phyloP scores from a whole-genome alignment of 2,113 vertebrate species.

The Pluvianellus socialis region DNA sequence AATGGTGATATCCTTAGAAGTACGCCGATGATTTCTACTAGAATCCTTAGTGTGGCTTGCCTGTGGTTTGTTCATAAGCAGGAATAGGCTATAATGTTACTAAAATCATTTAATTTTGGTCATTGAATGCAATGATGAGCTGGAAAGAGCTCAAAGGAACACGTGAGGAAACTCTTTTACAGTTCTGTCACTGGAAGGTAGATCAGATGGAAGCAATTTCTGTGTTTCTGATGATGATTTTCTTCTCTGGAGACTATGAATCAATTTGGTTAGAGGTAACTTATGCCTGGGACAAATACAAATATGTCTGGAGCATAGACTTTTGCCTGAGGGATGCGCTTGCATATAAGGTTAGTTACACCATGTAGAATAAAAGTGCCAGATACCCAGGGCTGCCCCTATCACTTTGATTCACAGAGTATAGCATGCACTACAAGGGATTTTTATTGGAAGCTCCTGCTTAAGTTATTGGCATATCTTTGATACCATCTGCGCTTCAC shows the following conservation, averaged over 20 bases:
- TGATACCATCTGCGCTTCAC: conserved; percentile 22
- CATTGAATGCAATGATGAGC: neutral
- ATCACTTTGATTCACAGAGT: neutral
- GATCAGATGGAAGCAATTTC: neutral
- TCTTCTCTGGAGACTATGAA: neutral
- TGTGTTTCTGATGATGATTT: neutral
- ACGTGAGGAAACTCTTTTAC: neutral
- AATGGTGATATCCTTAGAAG: neutral
- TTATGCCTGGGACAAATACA: neutral
- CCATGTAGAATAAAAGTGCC: neutral
- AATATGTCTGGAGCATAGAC: neutral
- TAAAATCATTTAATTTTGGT: neutral
- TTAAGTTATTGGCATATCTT: conserved; percentile 15
- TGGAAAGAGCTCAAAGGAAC: neutral
- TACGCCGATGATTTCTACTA: neutral
- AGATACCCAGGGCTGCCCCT: neutral
- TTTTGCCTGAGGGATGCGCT: neutral
- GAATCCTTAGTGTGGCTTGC: neutral
- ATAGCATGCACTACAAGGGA: neutral
- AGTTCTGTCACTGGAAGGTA: neutral
- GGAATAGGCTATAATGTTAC: neutral
- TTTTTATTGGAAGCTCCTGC: conserved; percentile 7
- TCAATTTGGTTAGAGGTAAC: neutral
- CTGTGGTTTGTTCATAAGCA: neutral
- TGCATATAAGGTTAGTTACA: neutral